Conservation (phyloP, 2,797 vertebrate species). For the Mus spretus region DNA sequence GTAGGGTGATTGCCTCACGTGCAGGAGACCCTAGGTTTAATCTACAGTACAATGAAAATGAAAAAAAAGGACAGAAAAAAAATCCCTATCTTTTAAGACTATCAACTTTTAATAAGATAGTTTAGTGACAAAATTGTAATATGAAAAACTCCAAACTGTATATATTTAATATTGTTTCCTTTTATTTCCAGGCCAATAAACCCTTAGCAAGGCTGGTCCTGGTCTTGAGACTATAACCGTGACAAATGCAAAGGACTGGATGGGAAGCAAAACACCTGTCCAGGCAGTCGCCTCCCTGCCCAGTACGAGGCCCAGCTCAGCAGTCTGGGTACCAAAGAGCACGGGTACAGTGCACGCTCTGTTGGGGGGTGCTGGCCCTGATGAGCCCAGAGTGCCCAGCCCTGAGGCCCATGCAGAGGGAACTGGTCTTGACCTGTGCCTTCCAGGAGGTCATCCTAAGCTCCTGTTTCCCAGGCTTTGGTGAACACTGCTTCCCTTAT, state of each 20-base stretch:
- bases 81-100: background rate
- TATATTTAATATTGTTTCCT: background rate
- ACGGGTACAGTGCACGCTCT: fast-evolving
- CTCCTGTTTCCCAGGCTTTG: background rate
- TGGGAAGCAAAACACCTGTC: fast-evolving
- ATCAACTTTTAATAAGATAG: background rate
- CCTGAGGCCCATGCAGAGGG: background rate
- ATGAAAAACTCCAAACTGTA: background rate
- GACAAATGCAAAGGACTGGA: background rate
- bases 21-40: background rate
- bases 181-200: background rate
- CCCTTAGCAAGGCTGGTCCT: background rate
- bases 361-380: background rate
- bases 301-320: fast-evolving
- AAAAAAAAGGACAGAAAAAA: background rate
- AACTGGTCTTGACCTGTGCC: too few species aligned
- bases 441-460: background rate
- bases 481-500: background rate
- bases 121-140: background rate
- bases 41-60: background rate
- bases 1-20: background rate
- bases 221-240: background rate
- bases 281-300: too few species aligned
- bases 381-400: background rate
- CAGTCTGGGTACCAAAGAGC: background rate